A percentile compares a stretch with the other conserved stretches of the same genome.
These are phyloP conservation scores for Typhlichthys subterraneus DNA, from an alignment of 2,797 vertebrate genomes.

Conservation along the genomic window DNA sequence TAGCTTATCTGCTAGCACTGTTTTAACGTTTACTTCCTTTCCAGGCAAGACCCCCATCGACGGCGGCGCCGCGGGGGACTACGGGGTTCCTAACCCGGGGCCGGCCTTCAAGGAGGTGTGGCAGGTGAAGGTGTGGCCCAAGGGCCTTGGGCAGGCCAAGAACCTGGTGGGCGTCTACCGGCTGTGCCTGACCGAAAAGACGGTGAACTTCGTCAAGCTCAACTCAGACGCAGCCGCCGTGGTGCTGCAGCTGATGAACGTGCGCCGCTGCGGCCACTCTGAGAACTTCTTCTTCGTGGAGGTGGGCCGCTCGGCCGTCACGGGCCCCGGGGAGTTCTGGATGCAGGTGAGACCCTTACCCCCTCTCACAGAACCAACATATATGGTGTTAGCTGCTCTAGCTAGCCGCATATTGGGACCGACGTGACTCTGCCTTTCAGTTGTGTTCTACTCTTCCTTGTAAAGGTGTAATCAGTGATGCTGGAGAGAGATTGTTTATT, in stretches of 20 bases:
- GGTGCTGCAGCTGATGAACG: conserved; percentile 85
- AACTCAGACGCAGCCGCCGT: conserved; percentile 82
- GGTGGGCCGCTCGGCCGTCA: conserved; percentile 82
- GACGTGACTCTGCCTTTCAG: too few relatives aligned
- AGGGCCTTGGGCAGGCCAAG: conserved; percentile 82
- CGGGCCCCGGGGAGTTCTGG: conserved; percentile 82
- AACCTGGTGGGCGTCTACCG: conserved; percentile 83
- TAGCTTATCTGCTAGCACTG: neutral
- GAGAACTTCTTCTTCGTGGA: conserved; percentile 90
- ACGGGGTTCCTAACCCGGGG: conserved; percentile 73
- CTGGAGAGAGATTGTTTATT: too few relatives aligned
- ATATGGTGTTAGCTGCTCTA: too few relatives aligned
- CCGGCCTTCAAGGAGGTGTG: conserved; percentile 87
- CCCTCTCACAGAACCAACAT: too few relatives aligned
- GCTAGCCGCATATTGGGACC: too few relatives aligned
- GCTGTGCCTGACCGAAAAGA: conserved; percentile 84
- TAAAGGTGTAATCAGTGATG: too few relatives aligned
- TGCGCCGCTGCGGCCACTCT: conserved; percentile 82
- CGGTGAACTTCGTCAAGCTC: conserved; percentile 84
- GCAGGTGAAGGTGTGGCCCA: conserved; percentile 86
- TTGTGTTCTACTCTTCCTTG: too few relatives aligned
- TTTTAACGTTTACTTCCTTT: conserved; percentile 1
- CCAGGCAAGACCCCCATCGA: conserved; percentile 76
- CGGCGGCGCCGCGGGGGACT: conserved; percentile 57
- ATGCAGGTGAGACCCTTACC: conserved; percentile 73